phyloP scores from a whole-genome alignment of 2,888 invertebrate genomes.

The Pristionchus arcanus region DNA sequence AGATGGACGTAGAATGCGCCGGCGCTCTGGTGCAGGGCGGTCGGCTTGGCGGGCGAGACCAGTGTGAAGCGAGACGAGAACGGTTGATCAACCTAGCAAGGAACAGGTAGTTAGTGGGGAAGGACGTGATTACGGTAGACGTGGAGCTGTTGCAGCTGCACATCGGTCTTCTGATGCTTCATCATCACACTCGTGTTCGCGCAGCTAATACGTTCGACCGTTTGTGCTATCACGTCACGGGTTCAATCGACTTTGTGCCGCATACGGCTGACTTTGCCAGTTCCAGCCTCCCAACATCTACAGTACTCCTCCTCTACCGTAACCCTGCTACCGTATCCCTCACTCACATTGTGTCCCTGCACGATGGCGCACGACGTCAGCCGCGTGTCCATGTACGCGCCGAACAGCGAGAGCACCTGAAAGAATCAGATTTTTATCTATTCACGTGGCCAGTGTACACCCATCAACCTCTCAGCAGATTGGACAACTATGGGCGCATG shows the following conservation, averaged over 20 bases:
- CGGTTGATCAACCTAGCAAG: constrained; percentile 44
- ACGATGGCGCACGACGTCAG: constrained; percentile 65
- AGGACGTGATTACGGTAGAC: not conserved
- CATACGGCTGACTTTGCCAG: no score
- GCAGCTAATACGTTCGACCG: no score
- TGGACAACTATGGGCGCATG: no score
- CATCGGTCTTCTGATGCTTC: no score
- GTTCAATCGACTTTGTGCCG: no score
- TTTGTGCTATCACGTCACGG: no score
- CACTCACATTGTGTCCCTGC: constrained; percentile 37
- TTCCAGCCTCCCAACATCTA: not conserved
- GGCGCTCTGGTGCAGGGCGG: constrained; percentile 15
- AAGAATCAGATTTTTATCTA: not conserved
- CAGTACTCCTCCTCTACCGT: not conserved
- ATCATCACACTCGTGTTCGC: no score
- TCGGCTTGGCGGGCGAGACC: constrained; percentile 36
- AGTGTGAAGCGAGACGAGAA: constrained; percentile 44
- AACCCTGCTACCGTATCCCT: not conserved
- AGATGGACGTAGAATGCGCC: constrained; percentile 52
- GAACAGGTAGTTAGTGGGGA: not conserved
- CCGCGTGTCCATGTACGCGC: constrained; percentile 67
- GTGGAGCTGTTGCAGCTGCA: not conserved
- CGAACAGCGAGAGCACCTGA: constrained; percentile 63
- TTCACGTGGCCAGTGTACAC: not conserved
- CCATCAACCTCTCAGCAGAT: not conserved